phyloP scores from a whole-genome alignment of 2,797 vertebrate species.

The Peromyscus nudipes region DNA sequence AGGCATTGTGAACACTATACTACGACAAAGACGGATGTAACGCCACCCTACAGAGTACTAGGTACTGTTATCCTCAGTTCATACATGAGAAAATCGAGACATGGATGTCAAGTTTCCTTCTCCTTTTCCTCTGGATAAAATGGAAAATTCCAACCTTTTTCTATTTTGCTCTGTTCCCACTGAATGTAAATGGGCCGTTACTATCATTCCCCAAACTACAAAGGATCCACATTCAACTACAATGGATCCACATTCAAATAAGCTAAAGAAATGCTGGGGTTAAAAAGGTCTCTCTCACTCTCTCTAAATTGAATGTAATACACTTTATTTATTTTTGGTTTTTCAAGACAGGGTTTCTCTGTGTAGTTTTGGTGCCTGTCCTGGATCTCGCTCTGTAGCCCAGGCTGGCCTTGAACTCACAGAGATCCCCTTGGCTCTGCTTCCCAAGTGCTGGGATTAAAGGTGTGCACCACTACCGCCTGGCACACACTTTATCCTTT shows the following conservation, averaged over 20 bases:
- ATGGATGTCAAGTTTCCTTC: not conserved
- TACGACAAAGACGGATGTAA: not conserved
- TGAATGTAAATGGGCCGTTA: not conserved
- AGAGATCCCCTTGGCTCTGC: too few species aligned
- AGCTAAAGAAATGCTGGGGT: not conserved
- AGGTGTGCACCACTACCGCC: too few species aligned
- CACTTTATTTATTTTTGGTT: not conserved
- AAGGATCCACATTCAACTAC: not conserved
- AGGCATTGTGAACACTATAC: not conserved
- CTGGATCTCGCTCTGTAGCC: too few species aligned
- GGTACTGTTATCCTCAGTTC: not conserved
- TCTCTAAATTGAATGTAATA: not conserved
- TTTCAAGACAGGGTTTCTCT: too few species aligned
- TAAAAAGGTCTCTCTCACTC: not conserved
- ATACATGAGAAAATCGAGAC: not conserved
- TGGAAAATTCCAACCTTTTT: not conserved
- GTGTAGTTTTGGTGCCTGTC: too few species aligned
- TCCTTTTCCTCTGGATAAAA: not conserved
- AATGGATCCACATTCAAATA: not conserved
- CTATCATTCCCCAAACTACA: not conserved
- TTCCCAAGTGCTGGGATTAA: too few species aligned
- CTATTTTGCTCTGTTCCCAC: not conserved
- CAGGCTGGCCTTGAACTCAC: too few species aligned
- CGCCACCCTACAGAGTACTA: not conserved
- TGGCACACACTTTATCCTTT: not conserved